phyloP scores from a whole-genome alignment of 2,113 vertebrate genomes.

The Orientallactaga bullata region DNA sequence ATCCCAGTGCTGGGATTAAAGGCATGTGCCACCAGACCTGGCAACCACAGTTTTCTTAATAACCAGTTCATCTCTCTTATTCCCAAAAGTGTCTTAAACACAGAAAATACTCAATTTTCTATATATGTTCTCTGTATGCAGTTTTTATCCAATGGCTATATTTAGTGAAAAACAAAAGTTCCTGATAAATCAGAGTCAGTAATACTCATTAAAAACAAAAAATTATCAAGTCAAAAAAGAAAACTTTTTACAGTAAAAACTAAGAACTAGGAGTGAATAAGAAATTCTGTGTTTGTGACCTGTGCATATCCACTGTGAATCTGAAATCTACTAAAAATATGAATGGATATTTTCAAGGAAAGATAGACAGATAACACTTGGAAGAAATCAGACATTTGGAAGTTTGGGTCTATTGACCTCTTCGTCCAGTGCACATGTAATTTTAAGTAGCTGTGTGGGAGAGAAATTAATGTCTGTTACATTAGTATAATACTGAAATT shows the following conservation, averaged over 20 bases:
- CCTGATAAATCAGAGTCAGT: not conserved
- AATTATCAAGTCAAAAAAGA: slow-evolving; percentile 16
- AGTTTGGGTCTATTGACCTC: slow-evolving; percentile 11
- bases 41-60: not conserved
- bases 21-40: too few relatives aligned
- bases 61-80: not conserved
- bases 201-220: not conserved
- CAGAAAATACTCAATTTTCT: not conserved
- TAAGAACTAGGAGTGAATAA: not conserved
- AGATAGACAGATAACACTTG: slow-evolving; percentile 10
- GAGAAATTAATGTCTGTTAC: slow-evolving; percentile 2
- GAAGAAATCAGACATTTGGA: slow-evolving; percentile 43
- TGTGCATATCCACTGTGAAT: not conserved
- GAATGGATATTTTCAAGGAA: not conserved
- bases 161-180: not conserved
- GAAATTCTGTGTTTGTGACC: not conserved
- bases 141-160: not conserved
- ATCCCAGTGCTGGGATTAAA: too few relatives aligned
- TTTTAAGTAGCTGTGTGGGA: slow-evolving; percentile 51
- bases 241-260: slow-evolving; percentile 1
- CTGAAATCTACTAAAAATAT: slow-evolving; percentile 23
- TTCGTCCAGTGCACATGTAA: slow-evolving; percentile 36
- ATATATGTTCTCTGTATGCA: not conserved
- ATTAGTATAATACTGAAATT: slow-evolving; percentile 55
- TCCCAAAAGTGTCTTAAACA: not conserved